Evolutionary conservation across 2,888 invertebrate genomes (phyloP), one percentile per base, ranked within the genome.

Genomic region (Exocentrus adspersus): DNA sequence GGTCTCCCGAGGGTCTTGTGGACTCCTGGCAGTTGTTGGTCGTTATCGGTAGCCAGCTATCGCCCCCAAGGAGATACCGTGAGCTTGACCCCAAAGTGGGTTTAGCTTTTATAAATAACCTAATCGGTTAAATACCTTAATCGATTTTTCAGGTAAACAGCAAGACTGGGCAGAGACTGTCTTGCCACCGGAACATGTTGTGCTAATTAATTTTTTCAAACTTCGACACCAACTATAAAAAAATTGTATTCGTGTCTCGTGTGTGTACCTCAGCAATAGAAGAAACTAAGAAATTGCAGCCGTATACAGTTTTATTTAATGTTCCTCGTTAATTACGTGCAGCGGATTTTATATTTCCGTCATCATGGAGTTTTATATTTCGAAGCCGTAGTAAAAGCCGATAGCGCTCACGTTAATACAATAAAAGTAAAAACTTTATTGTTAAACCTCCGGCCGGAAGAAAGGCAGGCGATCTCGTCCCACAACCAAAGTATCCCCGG

Each of bases 21-120:
- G 64, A 70, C 73, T 73, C 75, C 70, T 72, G 77, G 72, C 71
- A 76, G 78, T 77, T 77, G 78, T 78, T 78, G 72, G 76, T 79
- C 78, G 79, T 79, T 80, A 79, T 79, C 80, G 72, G 74, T 75
- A 78, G 78, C n/a, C n/a, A n/a, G n/a, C 78, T 79, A 80, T 80
- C 79, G 77, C 77, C 77, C 74, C 72, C n/a, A n/a, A n/a, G n/a
- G 78, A 77, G 78, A 74, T 73, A 71, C 74, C 74, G 77, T 72
- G 75, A 72, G 72, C 74, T 77, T 75, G 77, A 75, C 74, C 76
- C 71, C 72, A 72, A 76, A 75, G 75, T 67, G 70, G 64, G 64
- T 62, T 72, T 68, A 69, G 69, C 67, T 73, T 70, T 69, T 70
- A 69, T 68, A 59, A 67, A 65, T 57, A 57, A 51, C 64, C 53